Evolutionary conservation across 2,113 vertebrate genomes (phyloP).

Genomic region (Macrotus californicus): DNA sequence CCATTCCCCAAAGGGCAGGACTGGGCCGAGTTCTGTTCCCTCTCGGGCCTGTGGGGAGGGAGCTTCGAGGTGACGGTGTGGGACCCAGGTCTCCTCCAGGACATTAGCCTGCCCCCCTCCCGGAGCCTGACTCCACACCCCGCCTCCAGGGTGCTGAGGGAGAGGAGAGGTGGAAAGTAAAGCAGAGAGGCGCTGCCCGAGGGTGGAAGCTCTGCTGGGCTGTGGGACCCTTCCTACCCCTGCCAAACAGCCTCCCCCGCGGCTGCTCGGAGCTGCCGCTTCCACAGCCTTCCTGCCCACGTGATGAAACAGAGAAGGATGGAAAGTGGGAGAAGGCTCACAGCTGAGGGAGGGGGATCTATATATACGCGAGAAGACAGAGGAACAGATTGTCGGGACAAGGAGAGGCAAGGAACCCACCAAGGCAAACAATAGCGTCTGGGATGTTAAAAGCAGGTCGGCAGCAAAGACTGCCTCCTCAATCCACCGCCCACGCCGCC

Average conservation of each 20-base stretch:
- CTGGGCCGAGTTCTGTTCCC: background rate
- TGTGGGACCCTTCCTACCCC: constrained; percentile 15
- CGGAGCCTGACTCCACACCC: background rate
- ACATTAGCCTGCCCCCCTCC: background rate
- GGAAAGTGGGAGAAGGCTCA: constrained; percentile 69
- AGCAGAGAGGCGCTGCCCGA: background rate
- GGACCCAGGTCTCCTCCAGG: background rate
- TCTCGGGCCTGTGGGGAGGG: background rate
- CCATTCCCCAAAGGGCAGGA: background rate
- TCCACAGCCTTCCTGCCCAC: constrained; percentile 66
- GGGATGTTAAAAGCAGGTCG: constrained; percentile 69
- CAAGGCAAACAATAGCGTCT: constrained; percentile 72
- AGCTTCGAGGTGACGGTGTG: background rate
- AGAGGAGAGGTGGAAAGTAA: background rate
- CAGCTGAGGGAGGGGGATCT: constrained; percentile 62
- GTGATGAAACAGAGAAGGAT: constrained; percentile 63
- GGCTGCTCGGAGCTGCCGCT: constrained; percentile 61
- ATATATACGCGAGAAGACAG: constrained; percentile 73
- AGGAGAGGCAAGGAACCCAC: constrained; percentile 65
- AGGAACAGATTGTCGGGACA: constrained; percentile 71
- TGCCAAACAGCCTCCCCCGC: constrained; percentile 63
- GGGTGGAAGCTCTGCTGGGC: background rate
- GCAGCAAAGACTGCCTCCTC: constrained; percentile 30
- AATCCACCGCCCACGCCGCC: constrained; percentile 50
- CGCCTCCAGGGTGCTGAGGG: background rate